These are phyloP conservation scores for Caenorhabditis sp. DNA, from an alignment of 2,888 invertebrate species.

Conservation along the genomic window DNA sequence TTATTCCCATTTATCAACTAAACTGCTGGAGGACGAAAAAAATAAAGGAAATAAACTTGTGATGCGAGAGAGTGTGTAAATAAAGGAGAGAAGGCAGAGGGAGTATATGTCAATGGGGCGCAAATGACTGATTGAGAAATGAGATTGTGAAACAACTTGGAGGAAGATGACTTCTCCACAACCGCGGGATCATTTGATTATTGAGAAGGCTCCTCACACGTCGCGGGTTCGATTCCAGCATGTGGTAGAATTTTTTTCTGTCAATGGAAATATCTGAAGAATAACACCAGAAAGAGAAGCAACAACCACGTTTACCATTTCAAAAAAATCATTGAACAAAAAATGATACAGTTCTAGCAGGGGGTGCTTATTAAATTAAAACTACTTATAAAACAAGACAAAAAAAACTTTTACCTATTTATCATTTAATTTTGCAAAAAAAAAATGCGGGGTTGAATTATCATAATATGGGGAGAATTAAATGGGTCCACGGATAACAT, in stretches of 20 bases:
- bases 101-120: conserved; percentile 9
- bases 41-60: conserved; percentile 11
- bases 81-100: conserved; percentile 8
- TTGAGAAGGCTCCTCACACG: no score
- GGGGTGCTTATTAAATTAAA: not conserved
- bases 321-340: not conserved
- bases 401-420: not conserved
- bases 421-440: not conserved
- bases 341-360: not conserved
- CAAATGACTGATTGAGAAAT: not conserved
- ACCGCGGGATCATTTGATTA: no score
- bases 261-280: no score
- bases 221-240: no score
- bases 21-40: not conserved
- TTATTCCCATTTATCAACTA: conserved; percentile 23
- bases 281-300: no score
- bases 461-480: not conserved
- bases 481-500: conserved; percentile 49
- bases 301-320: no score
- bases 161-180: no score
- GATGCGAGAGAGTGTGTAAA: conserved; percentile 15
- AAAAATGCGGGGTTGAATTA: not conserved
- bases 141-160: no score
- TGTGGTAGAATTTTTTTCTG: no score
- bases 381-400: not conserved